Evolutionary conservation across 2,797 vertebrate genomes (phyloP).

Genomic region (Pteronotus mesoamericanus): DNA sequence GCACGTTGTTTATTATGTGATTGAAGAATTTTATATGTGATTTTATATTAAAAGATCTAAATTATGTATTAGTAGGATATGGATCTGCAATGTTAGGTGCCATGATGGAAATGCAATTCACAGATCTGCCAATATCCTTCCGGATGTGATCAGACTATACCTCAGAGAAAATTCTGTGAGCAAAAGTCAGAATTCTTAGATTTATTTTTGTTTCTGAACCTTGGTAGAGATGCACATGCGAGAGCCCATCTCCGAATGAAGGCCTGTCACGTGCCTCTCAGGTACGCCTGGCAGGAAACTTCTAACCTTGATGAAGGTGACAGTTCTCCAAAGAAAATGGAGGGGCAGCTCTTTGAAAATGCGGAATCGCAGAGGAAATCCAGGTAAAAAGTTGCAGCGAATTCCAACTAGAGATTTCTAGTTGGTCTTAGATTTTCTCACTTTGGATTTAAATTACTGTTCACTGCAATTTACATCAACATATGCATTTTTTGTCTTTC

Average conservation of each 20-base stretch:
- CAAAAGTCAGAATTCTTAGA: not conserved
- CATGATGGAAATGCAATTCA: not conserved
- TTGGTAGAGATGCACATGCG: constrained; percentile 60
- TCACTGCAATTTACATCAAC: not conserved
- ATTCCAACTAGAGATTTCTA: not conserved
- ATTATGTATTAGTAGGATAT: not conserved
- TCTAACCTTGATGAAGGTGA: not conserved
- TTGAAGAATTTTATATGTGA: not conserved
- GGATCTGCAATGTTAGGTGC: not conserved
- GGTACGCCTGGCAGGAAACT: constrained; percentile 62
- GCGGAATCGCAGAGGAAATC: constrained; percentile 56
- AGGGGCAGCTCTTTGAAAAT: constrained; percentile 40
- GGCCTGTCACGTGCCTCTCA: constrained; percentile 6
- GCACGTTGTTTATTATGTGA: not conserved
- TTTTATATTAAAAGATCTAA: not conserved
- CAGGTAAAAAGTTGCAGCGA: constrained; percentile 32
- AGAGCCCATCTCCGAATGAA: constrained; percentile 64
- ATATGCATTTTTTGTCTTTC: not conserved
- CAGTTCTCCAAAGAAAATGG: not conserved
- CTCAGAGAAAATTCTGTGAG: not conserved
- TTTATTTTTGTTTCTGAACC: not conserved
- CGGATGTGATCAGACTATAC: not conserved
- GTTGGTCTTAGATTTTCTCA: not conserved
- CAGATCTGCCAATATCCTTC: not conserved
- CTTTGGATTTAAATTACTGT: not conserved